Percentiles rank a stretch among this genome's conserved stretches.
These are phyloP conservation scores for Bubo blakistoni DNA, from an alignment of 2,113 vertebrate genomes.

Conservation along the genomic window DNA sequence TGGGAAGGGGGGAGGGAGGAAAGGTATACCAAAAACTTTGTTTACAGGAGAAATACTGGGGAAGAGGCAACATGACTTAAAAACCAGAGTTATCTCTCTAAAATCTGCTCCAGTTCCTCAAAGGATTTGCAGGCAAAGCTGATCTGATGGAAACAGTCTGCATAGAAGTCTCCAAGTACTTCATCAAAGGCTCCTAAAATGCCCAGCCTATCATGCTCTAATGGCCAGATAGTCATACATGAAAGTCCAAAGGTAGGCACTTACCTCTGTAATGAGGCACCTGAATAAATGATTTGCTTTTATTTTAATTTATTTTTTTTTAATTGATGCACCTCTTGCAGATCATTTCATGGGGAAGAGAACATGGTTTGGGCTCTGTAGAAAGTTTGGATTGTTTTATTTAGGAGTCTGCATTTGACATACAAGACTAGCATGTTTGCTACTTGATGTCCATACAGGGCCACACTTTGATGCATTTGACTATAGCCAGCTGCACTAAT, in stretches of 20 bases:
- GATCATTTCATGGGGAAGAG: background rate
- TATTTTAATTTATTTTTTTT: background rate
- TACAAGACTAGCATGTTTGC: background rate
- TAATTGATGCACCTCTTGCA: background rate
- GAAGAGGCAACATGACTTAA: background rate
- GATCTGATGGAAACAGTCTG: background rate
- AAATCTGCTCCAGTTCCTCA: constrained; percentile 3
- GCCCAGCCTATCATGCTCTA: background rate
- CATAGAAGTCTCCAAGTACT: background rate
- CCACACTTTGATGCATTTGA: background rate
- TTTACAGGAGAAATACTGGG: constrained; percentile 5
- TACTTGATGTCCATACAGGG: background rate
- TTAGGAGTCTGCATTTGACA: background rate
- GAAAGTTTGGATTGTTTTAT: background rate
- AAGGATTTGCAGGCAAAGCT: background rate
- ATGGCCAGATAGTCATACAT: background rate
- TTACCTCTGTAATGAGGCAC: background rate
- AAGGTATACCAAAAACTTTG: background rate
- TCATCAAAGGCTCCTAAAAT: constrained; percentile 32
- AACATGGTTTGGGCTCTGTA: background rate
- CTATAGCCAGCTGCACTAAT: background rate
- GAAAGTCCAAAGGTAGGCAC: background rate
- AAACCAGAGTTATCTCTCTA: background rate
- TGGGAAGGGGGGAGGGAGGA: background rate
- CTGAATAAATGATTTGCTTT: background rate